Evolutionary conservation across 2,888 invertebrate species (phyloP).

Genomic region (Torymus tubicola): DNA sequence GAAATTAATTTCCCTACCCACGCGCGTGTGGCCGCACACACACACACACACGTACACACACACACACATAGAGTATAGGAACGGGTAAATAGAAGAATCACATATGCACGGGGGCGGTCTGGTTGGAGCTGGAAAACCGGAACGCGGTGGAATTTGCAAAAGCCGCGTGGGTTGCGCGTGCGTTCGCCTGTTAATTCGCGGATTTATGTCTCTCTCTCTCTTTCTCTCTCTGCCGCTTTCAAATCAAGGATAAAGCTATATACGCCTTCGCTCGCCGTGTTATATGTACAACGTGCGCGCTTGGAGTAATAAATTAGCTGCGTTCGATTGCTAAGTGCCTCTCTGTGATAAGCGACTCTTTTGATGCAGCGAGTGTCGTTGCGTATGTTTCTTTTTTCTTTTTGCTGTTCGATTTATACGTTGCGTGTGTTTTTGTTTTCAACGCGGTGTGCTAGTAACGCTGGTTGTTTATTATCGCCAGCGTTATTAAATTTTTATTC

Average conservation of each 20-base stretch:
- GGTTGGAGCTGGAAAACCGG: slow-evolving; percentile 17
- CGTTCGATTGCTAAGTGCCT: neutral
- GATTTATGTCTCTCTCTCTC: slow-evolving; percentile 36
- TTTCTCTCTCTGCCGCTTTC: neutral
- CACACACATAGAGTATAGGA: too few relatives aligned
- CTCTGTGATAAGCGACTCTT: neutral
- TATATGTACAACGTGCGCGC: neutral
- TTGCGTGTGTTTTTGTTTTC: too few relatives aligned
- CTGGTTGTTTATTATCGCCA: too few relatives aligned
- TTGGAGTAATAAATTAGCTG: neutral
- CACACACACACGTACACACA: neutral
- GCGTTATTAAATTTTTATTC: too few relatives aligned
- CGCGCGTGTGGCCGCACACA: neutral
- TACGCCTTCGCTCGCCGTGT: too few relatives aligned
- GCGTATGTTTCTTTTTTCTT: too few relatives aligned
- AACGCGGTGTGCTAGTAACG: too few relatives aligned
- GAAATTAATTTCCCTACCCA: slow-evolving; percentile 24
- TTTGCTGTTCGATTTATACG: too few relatives aligned
- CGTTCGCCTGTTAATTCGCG: slow-evolving; percentile 17
- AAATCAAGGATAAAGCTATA: slow-evolving; percentile 18
- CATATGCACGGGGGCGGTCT: slow-evolving; percentile 22
- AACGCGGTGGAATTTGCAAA: slow-evolving; percentile 17
- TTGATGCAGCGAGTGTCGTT: neutral
- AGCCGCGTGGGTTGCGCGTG: neutral
- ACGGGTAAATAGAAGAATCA: slow-evolving; percentile 25